Evolutionary conservation across 2,888 invertebrate genomes (phyloP).

Genomic region (Chesias legatella): DNA sequence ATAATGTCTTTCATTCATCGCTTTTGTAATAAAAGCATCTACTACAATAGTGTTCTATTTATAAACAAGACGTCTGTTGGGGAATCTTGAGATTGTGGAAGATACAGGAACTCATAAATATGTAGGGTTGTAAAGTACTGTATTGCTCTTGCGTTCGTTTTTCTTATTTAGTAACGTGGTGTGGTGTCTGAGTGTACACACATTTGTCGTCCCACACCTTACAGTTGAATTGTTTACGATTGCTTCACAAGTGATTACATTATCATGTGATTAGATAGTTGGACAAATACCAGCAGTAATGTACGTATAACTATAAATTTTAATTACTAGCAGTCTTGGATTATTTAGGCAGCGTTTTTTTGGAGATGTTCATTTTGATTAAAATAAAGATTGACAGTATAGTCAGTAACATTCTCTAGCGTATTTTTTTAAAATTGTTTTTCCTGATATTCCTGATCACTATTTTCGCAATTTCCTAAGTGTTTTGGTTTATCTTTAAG

Average conservation of each 20-base stretch:
- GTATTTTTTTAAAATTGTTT: no score
- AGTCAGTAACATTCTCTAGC: no score
- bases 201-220: background rate
- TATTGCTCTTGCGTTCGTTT: conserved; percentile 1
- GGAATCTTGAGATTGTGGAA: conserved; percentile 30
- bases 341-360: no score
- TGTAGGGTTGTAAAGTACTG: conserved; percentile 25
- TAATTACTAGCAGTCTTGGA: no score
- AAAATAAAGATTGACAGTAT: no score
- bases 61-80: conserved; percentile 36
- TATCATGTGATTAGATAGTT: conserved; percentile 23
- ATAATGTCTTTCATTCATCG: conserved; percentile 64
- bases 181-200: background rate
- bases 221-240: conserved; percentile 5
- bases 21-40: conserved; percentile 40
- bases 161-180: no score
- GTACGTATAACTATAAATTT: no score
- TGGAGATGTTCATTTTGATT: no score
- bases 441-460: no score
- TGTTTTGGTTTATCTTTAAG: no score
- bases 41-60: conserved; percentile 46
- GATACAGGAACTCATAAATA: conserved; percentile 32
- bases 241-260: conserved; percentile 19
- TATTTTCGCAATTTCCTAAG: no score
- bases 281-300: background rate